A percentile compares a stretch with the other conserved stretches of the same genome.
phyloP scores from a whole-genome alignment of 2,113 vertebrate genomes.

The Caranx melampygus region DNA sequence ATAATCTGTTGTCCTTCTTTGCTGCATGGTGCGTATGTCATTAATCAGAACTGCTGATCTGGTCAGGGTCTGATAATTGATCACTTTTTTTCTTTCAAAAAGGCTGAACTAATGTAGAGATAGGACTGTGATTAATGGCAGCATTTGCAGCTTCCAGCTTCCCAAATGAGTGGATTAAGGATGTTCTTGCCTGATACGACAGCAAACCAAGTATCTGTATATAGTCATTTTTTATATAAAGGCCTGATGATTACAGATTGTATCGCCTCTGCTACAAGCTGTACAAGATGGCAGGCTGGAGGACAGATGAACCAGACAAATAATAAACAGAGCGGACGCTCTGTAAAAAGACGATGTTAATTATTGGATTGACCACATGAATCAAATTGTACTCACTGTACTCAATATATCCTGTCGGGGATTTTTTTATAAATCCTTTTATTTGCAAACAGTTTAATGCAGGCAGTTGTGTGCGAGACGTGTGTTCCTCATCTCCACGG shows the following conservation, averaged over 20 bases:
- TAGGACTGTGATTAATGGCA: neutral
- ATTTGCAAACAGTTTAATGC: neutral
- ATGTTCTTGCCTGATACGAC: neutral
- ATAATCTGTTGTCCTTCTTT: neutral
- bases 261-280: neutral
- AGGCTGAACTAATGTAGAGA: neutral
- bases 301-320: neutral
- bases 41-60: neutral
- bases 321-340: neutral
- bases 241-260: neutral
- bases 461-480: neutral
- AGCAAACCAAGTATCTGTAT: neutral
- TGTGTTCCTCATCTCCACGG: neutral
- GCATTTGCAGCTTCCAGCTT: neutral
- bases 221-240: neutral
- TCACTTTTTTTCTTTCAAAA: neutral
- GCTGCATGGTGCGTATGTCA: neutral
- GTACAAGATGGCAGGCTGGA: neutral
- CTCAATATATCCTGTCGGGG: too few relatives aligned
- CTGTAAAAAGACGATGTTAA: neutral
- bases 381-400: too few relatives aligned
- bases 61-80: neutral
- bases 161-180: neutral
- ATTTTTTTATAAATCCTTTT: too few relatives aligned
- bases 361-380: too few relatives aligned